These are phyloP conservation scores for Camelus bactrianus DNA, from an alignment of 2,113 vertebrate species.

Conservation along the genomic window DNA sequence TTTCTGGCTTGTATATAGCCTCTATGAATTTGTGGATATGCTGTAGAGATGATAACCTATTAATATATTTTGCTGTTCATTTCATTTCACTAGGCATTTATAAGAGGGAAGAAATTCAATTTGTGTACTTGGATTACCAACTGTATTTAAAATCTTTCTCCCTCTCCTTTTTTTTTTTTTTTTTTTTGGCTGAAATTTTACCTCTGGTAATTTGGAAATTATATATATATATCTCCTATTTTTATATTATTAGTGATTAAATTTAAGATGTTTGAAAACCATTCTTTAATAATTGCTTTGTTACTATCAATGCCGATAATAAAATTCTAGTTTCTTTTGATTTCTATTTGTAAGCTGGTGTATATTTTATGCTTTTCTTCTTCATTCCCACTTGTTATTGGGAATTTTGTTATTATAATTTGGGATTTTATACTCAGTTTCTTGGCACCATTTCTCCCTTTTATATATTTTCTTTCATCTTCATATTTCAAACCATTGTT, in stretches of 20 bases:
- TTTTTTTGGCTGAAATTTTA: not conserved
- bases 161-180: not conserved
- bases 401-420: not conserved
- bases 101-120: not conserved
- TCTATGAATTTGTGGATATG: not conserved
- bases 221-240: not conserved
- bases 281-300: slow-evolving; percentile 11
- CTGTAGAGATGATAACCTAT: not conserved
- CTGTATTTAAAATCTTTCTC: not conserved
- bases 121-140: not conserved
- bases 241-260: not conserved
- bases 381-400: not conserved
- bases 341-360: not conserved
- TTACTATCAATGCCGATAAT: not conserved
- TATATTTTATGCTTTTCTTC: not conserved
- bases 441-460: not conserved
- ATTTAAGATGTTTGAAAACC: not conserved
- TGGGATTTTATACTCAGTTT: not conserved
- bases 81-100: not conserved
- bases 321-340: not conserved
- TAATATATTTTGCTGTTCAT: not conserved
- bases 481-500: not conserved
- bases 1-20: not conserved
- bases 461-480: not conserved
- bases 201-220: not conserved